Evolutionary conservation across 1,140 invertebrate species (phyloP), one percentile per base, ranked within the genome.

Genomic region (Monomorium pharaonis): DNA sequence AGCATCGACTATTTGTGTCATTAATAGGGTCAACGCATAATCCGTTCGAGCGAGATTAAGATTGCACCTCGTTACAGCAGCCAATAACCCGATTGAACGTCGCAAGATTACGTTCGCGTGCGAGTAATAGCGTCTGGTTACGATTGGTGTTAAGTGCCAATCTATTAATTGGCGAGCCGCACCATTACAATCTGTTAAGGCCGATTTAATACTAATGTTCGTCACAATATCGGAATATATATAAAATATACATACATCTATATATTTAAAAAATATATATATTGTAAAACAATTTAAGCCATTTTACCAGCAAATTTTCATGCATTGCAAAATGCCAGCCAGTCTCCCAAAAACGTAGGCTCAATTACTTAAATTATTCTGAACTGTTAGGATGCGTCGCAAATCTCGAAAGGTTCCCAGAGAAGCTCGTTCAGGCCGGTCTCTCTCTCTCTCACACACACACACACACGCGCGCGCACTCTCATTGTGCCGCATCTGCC

Each of bases 1-100:
- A 62, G 16, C 44, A 60, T 27, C 72, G 47, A 47, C 12, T 37
- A 51, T 77, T 49, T 30, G 70, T 84, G 56, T 77, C 85, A 33
- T 86, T 86, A 86, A 88, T 65, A 86, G 76, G 86, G 85, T 84
- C 80, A 85, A 75, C 60, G 69, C 76, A 63, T 54, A 70, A 85
- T 75, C 54, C 58, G 75, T 56, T 67, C 81, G 75, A 80, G 21
- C 83, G 56, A 87, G 84, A 86, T 86, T 84, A 81, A 80, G 42
- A 84, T 80, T 56, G 65, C 58, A 85, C 30, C 51, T 60, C 51
- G 74, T 54, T 63, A 78, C 63, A 12, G 37, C 86, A 69, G 62
- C 65, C 78, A 70, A 56, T 81, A 81, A 81, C 65, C 49, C 65
- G 78, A 37, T 44, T 44, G 51, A 80, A 56, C 49, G 65, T 44